Evolutionary conservation across 2,113 vertebrate species (phyloP).

Genomic region (Cyanocitta stelleri): DNA sequence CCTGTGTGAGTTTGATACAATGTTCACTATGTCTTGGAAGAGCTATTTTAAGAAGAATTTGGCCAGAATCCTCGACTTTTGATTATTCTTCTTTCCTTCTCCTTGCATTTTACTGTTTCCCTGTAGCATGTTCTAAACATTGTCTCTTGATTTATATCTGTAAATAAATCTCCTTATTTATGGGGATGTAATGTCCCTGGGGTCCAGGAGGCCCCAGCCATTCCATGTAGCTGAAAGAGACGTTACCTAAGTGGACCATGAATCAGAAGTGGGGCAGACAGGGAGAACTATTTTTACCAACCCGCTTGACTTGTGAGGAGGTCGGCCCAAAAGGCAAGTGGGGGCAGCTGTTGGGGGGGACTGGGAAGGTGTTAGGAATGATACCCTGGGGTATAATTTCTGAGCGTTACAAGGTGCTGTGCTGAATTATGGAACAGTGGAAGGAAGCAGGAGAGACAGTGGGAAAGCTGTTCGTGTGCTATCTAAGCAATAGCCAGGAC

Average conservation of each 20-base stretch:
- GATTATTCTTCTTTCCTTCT: slow-evolving; percentile 56
- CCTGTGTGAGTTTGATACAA: slow-evolving; percentile 57
- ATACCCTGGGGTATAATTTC: not conserved
- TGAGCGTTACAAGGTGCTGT: not conserved
- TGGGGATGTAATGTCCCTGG: slow-evolving; percentile 65
- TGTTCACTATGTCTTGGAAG: slow-evolving; percentile 67
- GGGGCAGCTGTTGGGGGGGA: not conserved
- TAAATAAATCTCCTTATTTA: slow-evolving; percentile 69
- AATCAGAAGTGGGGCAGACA: slow-evolving; percentile 61
- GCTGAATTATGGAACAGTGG: not conserved
- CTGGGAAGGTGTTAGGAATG: not conserved
- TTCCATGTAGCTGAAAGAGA: slow-evolving; percentile 62
- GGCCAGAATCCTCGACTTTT: slow-evolving; percentile 46
- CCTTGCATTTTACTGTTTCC: slow-evolving; percentile 60
- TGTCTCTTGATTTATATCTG: slow-evolving; percentile 69
- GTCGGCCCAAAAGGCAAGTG: slow-evolving; percentile 19
- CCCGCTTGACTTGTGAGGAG: not conserved
- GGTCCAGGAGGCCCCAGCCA: slow-evolving; percentile 56
- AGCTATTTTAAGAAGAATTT: slow-evolving; percentile 70
- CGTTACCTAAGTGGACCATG: slow-evolving; percentile 71
- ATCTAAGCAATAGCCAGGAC: not conserved
- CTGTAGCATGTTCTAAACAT: slow-evolving; percentile 46
- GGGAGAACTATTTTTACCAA: slow-evolving; percentile 56
- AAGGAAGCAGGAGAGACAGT: not conserved
- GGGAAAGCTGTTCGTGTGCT: not conserved